A percentile compares a stretch with the other conserved stretches of the same genome.
phyloP scores from a whole-genome alignment of 2,888 invertebrate genomes.

The Xylophagus ater region DNA sequence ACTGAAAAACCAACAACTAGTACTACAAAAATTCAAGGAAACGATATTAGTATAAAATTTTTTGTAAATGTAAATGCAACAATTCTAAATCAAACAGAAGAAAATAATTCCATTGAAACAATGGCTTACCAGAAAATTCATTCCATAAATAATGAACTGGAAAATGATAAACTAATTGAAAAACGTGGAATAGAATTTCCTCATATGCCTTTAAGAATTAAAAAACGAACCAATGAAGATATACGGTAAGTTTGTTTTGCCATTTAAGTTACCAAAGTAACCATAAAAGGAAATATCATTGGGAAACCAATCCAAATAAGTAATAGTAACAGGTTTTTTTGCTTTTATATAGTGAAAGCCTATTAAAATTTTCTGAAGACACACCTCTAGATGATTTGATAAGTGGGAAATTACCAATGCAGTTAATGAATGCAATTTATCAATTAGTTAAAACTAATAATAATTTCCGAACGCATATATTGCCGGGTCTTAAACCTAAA shows the following conservation, averaged over 20 bases:
- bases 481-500: slow-evolving; percentile 26
- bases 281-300: background rate
- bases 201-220: slow-evolving; percentile 1
- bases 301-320: too few species aligned
- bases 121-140: too few species aligned
- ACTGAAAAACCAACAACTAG: too few species aligned
- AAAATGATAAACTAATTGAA: background rate
- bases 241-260: slow-evolving; percentile 1
- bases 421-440: slow-evolving; percentile 28
- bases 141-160: too few species aligned
- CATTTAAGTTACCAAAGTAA: background rate
- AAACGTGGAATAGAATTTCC: slow-evolving; percentile 9
- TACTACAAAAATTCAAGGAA: too few species aligned
- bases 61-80: too few species aligned
- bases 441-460: slow-evolving; percentile 26
- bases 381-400: slow-evolving; percentile 23
- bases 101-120: background rate
- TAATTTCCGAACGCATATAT: slow-evolving; percentile 22
- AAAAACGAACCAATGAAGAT: slow-evolving; percentile 5
- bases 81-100: background rate
- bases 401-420: slow-evolving; percentile 26
- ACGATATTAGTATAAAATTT: too few species aligned
- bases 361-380: slow-evolving; percentile 13
- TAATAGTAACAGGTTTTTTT: too few species aligned
- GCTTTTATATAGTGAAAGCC: slow-evolving; percentile 14